Conservation (phyloP, 2,113 vertebrate species). For the Spheniscus mendiculus region DNA sequence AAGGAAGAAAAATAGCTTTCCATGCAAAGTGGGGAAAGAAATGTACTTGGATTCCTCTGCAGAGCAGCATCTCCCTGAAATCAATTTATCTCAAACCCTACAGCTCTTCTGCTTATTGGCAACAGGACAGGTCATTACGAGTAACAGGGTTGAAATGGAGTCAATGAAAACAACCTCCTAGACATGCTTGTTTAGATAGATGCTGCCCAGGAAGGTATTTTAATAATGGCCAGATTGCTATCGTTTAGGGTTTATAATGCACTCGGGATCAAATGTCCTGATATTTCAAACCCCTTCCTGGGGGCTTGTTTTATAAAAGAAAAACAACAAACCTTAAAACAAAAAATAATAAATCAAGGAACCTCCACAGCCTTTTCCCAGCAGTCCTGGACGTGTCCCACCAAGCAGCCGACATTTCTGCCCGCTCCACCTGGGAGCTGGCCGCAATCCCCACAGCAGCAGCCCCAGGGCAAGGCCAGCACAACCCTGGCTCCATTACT, state of each 20-base stretch:
- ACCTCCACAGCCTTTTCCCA: neutral
- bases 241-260: neutral
- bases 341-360: conserved; percentile 19
- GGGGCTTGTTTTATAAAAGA: neutral
- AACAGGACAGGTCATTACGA: neutral
- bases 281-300: conserved; percentile 7
- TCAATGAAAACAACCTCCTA: conserved; percentile 32
- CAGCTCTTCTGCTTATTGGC: conserved; percentile 39
- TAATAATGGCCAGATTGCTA: conserved; percentile 12
- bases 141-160: conserved; percentile 20
- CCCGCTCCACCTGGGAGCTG: neutral
- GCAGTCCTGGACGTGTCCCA: neutral
- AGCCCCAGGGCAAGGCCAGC: neutral
- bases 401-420: neutral
- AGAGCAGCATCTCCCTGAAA: conserved; percentile 3
- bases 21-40: conserved; percentile 28
- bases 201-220: conserved; percentile 50
- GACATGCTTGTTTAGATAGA: neutral
- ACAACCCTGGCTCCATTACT: fast-evolving
- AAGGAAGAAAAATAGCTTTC: conserved; percentile 49
- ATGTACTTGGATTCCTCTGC: conserved; percentile 38
- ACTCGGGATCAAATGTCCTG: neutral
- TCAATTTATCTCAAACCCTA: conserved; percentile 22
- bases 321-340: neutral
- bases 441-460: fast-evolving